Base-by-base conservation (phyloP, 2,888 invertebrate species). In the Xestia rhomboidea region DNA sequence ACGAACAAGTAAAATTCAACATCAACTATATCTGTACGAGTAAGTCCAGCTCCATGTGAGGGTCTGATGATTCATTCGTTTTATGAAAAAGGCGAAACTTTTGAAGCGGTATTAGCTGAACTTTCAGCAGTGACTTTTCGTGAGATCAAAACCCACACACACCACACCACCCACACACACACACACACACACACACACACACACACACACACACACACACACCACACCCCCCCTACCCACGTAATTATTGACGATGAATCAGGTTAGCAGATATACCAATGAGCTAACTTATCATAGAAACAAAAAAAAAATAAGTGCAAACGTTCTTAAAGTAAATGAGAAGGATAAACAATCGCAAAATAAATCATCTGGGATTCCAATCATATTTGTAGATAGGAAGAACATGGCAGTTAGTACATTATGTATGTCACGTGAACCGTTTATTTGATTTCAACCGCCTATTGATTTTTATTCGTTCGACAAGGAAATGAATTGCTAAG, bases 401-500 rank as follows among this genome's bases (percentile, higher is more conserved):
- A 34, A 62, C 34, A 21, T 5, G 10, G 21, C 1, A 21, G 10
- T 34, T 62, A 60, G 18, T 51, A 18, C 34, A 8, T 64, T 70
- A 51, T 67, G 38, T 66, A 68, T 24, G n/a, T 27, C 54, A 71
- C 54, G 64, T 60, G 44, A 34, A 66, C 18, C 67, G 68, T 73
- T 76, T 75, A 73, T 73, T 69, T 80, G 49, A 72, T 72, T 51
- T 76, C 24, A 51, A 75, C 62, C 63, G 70, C 21, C 21, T 62
- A 64, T 76, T 69, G 15, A 68, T 76, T 70, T 63, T 68, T 77
- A 75, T 77, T 73, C 54, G 18, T 68, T 78, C 57, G 51, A 78
- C 44, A 67, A 85, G 83, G 82, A 86, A 86, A 86, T 64, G 44
- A 85, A 66, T 74, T 41, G 66, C 46, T 73, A 77, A 81, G 72